phyloP scores from a whole-genome alignment of 2,888 invertebrate species.

The Hemicrepidius hirtus region DNA sequence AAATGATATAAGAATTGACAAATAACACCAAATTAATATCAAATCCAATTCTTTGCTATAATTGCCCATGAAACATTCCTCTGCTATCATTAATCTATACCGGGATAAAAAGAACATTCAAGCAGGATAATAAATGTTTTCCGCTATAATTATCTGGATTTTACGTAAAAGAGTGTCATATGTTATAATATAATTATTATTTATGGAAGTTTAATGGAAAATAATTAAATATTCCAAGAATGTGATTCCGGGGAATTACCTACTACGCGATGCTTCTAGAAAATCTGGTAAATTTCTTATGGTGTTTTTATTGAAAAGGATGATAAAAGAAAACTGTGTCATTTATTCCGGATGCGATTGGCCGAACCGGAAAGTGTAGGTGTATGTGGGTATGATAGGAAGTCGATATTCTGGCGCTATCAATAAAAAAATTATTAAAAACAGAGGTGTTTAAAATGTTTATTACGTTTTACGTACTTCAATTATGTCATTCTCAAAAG shows the following conservation, averaged over 20 bases:
- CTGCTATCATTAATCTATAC: not conserved
- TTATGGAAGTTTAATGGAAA: not conserved
- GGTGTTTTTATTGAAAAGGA: constrained; percentile 6
- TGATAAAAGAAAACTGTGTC: constrained; percentile 44
- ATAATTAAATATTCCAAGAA: not conserved
- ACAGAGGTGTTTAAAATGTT: not conserved
- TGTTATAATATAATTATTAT: not conserved
- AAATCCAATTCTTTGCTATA: constrained; percentile 8
- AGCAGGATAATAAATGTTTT: not conserved
- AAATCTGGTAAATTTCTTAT: too few relatives aligned
- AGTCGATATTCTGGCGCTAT: constrained; percentile 30
- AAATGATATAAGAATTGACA: not conserved
- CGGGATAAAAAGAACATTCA: not conserved
- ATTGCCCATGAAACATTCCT: constrained; percentile 3
- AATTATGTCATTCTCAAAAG: too few relatives aligned
- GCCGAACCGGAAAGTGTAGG: constrained; percentile 44
- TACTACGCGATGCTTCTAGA: too few relatives aligned
- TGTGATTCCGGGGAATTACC: too few relatives aligned
- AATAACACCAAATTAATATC: not conserved
- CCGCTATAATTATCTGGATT: constrained; percentile 16
- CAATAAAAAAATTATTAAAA: not conserved
- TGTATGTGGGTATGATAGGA: constrained; percentile 35
- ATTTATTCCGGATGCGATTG: constrained; percentile 47
- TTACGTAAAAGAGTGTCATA: constrained; percentile 10
- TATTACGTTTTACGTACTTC: too few relatives aligned